Evolutionary conservation across 2,888 invertebrate genomes (phyloP), one percentile per base, ranked within the genome.

Genomic region (Folsomia manolachei): DNA sequence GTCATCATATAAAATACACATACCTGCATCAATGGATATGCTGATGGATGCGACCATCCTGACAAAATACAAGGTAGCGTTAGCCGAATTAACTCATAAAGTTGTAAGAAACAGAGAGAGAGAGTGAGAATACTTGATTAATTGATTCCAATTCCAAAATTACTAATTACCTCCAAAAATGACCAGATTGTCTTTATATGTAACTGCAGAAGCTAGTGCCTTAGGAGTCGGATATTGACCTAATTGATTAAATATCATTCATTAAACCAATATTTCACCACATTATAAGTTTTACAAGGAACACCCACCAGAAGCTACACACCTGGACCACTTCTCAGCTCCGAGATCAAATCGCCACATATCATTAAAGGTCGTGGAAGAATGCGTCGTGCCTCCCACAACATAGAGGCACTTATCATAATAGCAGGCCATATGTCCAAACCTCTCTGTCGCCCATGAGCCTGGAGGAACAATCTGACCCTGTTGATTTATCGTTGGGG

Each of bases 151-250:
- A n/a, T n/a, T n/a, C n/a, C n/a, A n/a, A n/a, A n/a, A n/a, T n/a
- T n/a, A n/a, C n/a, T n/a, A n/a, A n/a, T n/a, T n/a, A n/a, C n/a
- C 97, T 61, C 97, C 97, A 86, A 95, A 97, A 69, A 98, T 86
- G 75, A 94, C 88, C 78, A 97, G 87, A 78, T 88, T 89, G 81
- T 94, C 90, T 81, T 91, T 90, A 85, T 95, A 92, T 78, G 89
- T 88, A n/a, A 95, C 91, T 89, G 97, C 90, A 21, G 94, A 91
- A 39, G 96, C 94, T 83, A 95, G 95, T 67, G 96, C 96, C 85
- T 97, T 97, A 0, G 97, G 97, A 2, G 95, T 94, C 9, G 97
- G 97, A 86, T 97, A 96, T 64, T 90, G 91, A 51, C 91, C 95
- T 18, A 4, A n/a, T 39, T 14, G 7, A 9, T 39, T 9, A 39